Percentiles rank a stretch among this genome's conserved stretches.
These are phyloP conservation scores for Argyra leucocephala DNA, from an alignment of 2,888 invertebrate species.

Conservation along the genomic window DNA sequence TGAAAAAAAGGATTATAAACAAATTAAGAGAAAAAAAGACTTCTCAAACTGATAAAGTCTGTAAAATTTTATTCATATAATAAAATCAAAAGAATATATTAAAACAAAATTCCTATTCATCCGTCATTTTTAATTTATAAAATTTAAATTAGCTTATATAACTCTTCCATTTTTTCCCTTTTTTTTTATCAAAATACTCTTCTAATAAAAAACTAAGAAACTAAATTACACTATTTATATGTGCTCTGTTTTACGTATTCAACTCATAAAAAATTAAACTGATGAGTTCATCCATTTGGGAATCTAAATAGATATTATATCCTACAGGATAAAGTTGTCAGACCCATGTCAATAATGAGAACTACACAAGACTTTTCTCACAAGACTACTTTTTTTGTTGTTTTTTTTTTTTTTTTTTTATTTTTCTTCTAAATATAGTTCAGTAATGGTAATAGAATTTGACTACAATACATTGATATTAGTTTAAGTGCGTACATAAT, in stretches of 20 bases:
- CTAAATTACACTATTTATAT: not conserved
- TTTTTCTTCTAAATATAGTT: too few species aligned
- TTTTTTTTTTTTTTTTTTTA: too few species aligned
- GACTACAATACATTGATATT: too few species aligned
- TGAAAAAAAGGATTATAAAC: too few species aligned
- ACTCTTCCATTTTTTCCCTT: not conserved
- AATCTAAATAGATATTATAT: conserved; percentile 1
- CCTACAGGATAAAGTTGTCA: conserved; percentile 6
- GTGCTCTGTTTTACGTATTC: not conserved
- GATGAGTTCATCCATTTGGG: conserved; percentile 6
- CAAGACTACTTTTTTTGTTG: too few species aligned
- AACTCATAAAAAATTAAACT: conserved; percentile 4
- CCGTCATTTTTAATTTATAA: not conserved
- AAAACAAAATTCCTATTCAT: too few species aligned
- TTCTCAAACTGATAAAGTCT: too few species aligned
- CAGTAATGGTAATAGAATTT: too few species aligned
- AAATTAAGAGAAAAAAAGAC: too few species aligned
- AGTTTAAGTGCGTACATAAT: too few species aligned
- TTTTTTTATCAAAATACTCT: not conserved
- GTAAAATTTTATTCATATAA: too few species aligned
- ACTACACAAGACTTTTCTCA: not conserved
- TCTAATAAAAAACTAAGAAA: not conserved
- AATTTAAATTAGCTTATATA: not conserved
- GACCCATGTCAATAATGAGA: conserved; percentile 4
- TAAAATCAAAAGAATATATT: too few species aligned